These are phyloP conservation scores for Steinernema hermaphroditum DNA, from an alignment of 2,888 invertebrate species.

Conservation along the genomic window DNA sequence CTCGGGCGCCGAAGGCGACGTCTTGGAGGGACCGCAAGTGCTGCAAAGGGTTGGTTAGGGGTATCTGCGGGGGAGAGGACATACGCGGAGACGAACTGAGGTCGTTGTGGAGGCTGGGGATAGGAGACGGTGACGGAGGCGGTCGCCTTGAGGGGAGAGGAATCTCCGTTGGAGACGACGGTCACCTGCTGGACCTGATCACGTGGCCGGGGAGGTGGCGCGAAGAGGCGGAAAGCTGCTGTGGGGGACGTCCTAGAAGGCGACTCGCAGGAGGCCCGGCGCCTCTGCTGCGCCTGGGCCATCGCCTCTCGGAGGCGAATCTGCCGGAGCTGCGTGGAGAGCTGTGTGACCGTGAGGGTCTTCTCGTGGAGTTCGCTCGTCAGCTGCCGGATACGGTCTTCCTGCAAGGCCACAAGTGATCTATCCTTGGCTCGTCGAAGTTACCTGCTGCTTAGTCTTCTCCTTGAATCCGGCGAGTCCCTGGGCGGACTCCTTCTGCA, in stretches of 20 bases:
- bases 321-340: slow-evolving; percentile 53
- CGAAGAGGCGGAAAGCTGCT: slow-evolving; percentile 35
- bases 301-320: slow-evolving; percentile 57
- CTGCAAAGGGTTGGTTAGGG: neutral
- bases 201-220: neutral
- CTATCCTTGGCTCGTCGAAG: neutral
- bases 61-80: neutral
- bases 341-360: slow-evolving; percentile 56
- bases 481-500: slow-evolving; percentile 51
- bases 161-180: slow-evolving; percentile 12
- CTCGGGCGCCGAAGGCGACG: neutral
- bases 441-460: slow-evolving; percentile 43
- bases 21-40: neutral
- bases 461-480: slow-evolving; percentile 41
- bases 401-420: slow-evolving; percentile 38
- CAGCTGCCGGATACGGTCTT: slow-evolving; percentile 54
- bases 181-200: neutral
- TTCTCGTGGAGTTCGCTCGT: slow-evolving; percentile 55
- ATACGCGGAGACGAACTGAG: slow-evolving; percentile 5
- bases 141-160: slow-evolving; percentile 24
- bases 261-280: slow-evolving; percentile 45
- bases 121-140: slow-evolving; percentile 51
- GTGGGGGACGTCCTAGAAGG: slow-evolving; percentile 33
- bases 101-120: slow-evolving; percentile 35
- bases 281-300: slow-evolving; percentile 55